These are phyloP conservation scores for Todiramphus saurophagus DNA, from an alignment of 2,113 vertebrate genomes.

Conservation along the genomic window DNA sequence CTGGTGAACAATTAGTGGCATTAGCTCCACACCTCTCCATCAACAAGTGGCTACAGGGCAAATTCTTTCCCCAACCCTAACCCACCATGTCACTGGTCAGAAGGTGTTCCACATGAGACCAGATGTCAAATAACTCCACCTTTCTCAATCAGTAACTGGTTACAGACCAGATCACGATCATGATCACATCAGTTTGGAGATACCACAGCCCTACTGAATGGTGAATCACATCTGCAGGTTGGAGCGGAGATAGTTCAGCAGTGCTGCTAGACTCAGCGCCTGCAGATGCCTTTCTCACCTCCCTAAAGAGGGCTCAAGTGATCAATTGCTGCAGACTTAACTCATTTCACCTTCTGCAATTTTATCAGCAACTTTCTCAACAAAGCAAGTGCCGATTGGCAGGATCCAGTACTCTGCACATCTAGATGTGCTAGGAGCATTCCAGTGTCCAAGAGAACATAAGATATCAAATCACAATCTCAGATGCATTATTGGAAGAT, in stretches of 20 bases:
- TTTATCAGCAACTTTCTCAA: not conserved
- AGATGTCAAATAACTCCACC: not conserved
- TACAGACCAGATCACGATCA: not conserved
- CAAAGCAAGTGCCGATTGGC: not conserved
- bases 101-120: not conserved
- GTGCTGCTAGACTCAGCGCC: not conserved
- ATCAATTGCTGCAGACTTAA: not conserved
- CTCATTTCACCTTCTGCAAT: not conserved
- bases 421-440: not conserved
- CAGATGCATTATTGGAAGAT: not conserved
- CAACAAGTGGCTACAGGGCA: not conserved
- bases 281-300: not conserved
- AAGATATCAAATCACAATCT: not conserved
- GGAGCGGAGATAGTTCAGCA: not conserved
- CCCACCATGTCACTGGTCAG: accelerated
- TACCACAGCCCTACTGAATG: not conserved
- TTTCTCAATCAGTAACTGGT: not conserved
- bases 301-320: not conserved
- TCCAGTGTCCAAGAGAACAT: not conserved
- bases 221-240: not conserved
- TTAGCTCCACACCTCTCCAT: not conserved
- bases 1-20: too few species aligned
- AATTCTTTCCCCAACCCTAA: not conserved
- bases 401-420: not conserved
- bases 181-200: not conserved